Percentiles rank a stretch among this genome's conserved stretches.
Conservation (phyloP, 2,113 vertebrate species). For the Drymodes brunneopygia region DNA sequence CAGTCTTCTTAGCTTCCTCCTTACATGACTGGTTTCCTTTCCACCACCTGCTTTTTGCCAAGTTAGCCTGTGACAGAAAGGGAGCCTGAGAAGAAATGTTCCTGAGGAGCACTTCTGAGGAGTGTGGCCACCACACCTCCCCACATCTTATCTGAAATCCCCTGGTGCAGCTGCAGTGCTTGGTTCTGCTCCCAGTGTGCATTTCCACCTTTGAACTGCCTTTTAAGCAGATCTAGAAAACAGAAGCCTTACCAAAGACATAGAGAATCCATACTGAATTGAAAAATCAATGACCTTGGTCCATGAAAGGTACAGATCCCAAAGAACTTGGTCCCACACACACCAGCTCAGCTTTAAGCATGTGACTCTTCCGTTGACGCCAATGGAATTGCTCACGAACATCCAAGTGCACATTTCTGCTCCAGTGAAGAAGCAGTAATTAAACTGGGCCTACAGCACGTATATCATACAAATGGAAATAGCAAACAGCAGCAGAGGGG, state of each 20-base stretch:
- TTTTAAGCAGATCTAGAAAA: neutral
- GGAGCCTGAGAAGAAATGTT: neutral
- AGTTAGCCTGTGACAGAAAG: neutral
- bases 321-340: neutral
- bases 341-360: neutral
- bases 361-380: fast-evolving
- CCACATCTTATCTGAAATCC: fast-evolving
- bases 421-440: neutral
- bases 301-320: neutral
- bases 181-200: fast-evolving
- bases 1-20: neutral
- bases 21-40: neutral
- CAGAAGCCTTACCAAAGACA: neutral
- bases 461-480: neutral
- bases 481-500: neutral
- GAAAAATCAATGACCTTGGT: neutral
- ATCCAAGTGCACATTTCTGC: neutral
- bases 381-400: fast-evolving
- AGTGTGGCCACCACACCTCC: neutral
- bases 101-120: neutral
- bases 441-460: neutral
- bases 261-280: neutral
- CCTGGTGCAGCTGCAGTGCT: neutral
- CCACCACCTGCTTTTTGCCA: neutral
- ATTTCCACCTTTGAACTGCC: neutral